phyloP scores from a whole-genome alignment of 2,113 vertebrate genomes.

The Brienomyrus brachyistius region DNA sequence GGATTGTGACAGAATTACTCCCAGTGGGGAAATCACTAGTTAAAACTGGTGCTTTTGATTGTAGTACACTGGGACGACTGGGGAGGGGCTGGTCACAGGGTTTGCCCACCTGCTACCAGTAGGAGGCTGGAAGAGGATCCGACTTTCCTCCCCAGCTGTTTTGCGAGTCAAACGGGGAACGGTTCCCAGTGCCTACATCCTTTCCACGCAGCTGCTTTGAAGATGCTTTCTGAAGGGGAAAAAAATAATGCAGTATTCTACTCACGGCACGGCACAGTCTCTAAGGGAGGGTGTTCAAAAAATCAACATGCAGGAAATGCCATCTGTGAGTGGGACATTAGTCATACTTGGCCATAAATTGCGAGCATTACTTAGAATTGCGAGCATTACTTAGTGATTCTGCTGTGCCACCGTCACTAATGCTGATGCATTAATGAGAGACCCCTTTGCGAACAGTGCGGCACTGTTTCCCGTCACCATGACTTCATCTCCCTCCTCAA shows the following conservation, averaged over 20 bases:
- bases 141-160: background rate
- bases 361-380: conserved; percentile 9
- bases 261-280: background rate
- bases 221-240: conserved; percentile 7
- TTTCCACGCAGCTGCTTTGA: background rate
- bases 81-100: background rate
- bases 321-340: background rate
- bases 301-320: background rate
- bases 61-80: background rate
- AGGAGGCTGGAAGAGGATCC: background rate
- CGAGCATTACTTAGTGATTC: background rate
- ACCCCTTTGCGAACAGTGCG: background rate
- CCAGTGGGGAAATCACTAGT: background rate
- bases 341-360: background rate
- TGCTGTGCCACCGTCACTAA: background rate
- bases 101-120: background rate
- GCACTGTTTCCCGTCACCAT: background rate
- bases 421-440: conserved; percentile 4
- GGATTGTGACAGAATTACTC: background rate
- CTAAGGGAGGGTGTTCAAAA: background rate
- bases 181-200: background rate
- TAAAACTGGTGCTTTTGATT: background rate
- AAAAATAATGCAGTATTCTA: background rate
- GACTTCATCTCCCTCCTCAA: background rate
- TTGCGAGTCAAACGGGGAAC: background rate